A percentile compares a stretch with the other conserved stretches of the same genome.
These are phyloP conservation scores for Aporrectodea caliginosa DNA, from an alignment of 1,140 invertebrate genomes.

Conservation along the genomic window DNA sequence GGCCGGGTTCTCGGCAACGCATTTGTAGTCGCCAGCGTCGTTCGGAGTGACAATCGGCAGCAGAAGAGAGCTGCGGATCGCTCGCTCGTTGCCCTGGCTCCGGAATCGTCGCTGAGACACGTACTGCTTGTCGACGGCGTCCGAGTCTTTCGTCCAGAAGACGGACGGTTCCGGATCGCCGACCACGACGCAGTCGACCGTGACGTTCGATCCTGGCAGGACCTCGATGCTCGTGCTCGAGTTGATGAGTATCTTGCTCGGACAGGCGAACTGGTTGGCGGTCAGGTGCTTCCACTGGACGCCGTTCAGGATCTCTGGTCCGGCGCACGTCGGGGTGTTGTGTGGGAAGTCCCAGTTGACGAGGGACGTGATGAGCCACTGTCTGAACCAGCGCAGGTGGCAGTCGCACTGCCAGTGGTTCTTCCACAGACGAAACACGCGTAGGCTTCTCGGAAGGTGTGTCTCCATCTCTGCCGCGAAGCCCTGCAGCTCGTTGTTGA, in stretches of 20 bases:
- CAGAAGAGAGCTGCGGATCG: conserved; percentile 26
- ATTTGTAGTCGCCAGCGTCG: conserved; percentile 38
- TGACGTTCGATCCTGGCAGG: conserved; percentile 9
- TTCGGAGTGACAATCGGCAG: neutral
- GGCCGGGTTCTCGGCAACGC: conserved; percentile 41
- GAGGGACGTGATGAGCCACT: conserved; percentile 5
- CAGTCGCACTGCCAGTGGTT: conserved; percentile 51
- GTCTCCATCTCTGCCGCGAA: conserved; percentile 25
- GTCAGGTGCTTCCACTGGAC: conserved; percentile 22
- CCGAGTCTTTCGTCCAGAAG: conserved; percentile 18
- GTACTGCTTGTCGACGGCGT: neutral
- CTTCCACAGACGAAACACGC: conserved; percentile 39
- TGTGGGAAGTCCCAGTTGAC: conserved; percentile 14
- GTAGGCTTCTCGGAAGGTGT: conserved; percentile 8
- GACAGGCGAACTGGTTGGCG: conserved; percentile 25
- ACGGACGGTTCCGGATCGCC: conserved; percentile 27
- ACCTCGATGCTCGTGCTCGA: neutral
- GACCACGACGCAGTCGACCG: conserved; percentile 24
- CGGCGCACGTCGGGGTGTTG: conserved; percentile 5
- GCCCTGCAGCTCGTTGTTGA: conserved; percentile 41
- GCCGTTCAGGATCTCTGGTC: conserved; percentile 7
- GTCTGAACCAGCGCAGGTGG: conserved; percentile 35
- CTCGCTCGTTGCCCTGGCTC: too few relatives aligned
- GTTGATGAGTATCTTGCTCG: conserved; percentile 19
- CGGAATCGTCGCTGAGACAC: too few relatives aligned